A percentile compares a stretch with the other conserved stretches of the same genome.
These are phyloP conservation scores for Tragelaphus scriptus DNA, from an alignment of 2,113 vertebrate genomes.

Conservation along the genomic window DNA sequence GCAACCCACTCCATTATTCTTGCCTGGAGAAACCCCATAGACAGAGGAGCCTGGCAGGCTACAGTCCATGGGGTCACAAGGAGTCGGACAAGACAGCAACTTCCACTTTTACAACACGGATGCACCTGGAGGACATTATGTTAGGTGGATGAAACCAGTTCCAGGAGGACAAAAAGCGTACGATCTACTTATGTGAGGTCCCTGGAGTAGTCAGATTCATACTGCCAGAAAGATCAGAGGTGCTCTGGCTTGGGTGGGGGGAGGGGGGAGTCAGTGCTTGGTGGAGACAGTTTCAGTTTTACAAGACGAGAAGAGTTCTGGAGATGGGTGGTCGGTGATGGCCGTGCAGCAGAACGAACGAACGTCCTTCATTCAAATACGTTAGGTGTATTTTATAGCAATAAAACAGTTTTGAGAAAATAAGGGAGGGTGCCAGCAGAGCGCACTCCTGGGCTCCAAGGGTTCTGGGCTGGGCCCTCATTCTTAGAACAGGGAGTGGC, in stretches of 20 bases:
- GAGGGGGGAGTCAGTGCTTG: background rate
- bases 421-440: background rate
- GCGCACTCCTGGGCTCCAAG: background rate
- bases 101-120: background rate
- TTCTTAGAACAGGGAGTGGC: background rate
- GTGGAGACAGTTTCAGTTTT: background rate
- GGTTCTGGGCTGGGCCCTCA: background rate
- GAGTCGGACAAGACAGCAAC: background rate
- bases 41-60: background rate
- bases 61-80: background rate
- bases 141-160: background rate
- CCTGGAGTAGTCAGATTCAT: background rate
- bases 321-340: background rate
- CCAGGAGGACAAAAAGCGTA: fast-evolving
- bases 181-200: background rate
- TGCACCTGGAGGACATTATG: background rate
- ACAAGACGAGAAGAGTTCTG: too few species aligned
- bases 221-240: background rate
- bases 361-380: background rate
- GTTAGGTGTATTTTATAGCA: background rate
- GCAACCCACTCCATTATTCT: background rate
- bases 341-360: fast-evolving
- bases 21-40: background rate
- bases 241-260: background rate
- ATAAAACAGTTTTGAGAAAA: background rate